phyloP scores from a whole-genome alignment of 2,888 invertebrate genomes.

The Cheilosia impressa region DNA sequence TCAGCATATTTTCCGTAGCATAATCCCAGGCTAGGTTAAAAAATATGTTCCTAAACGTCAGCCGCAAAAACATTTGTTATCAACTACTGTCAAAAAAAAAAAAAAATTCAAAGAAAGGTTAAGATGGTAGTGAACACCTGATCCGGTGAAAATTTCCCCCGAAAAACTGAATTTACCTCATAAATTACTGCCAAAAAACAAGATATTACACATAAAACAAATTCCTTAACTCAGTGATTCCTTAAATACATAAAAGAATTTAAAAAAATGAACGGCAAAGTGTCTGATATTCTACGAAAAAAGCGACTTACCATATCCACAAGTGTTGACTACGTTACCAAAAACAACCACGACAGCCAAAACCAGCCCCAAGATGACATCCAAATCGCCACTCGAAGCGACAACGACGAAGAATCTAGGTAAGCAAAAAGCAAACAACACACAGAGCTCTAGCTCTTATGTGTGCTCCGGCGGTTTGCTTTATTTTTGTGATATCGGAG shows the following conservation, averaged over 20 bases:
- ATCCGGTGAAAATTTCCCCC: conserved; percentile 57
- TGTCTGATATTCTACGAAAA: conserved; percentile 47
- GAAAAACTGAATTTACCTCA: conserved; percentile 24
- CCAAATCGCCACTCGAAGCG: conserved; percentile 45
- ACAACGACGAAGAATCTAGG: conserved; percentile 63
- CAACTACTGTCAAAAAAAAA: conserved; percentile 67
- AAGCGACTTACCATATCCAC: conserved; percentile 34
- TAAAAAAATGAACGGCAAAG: conserved; percentile 56
- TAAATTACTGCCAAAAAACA: conserved; percentile 3
- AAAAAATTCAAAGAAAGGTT: conserved; percentile 54
- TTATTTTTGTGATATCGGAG: background rate
- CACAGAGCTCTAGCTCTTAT: conserved; percentile 1
- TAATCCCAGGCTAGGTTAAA: conserved; percentile 34
- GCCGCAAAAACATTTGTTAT: conserved; percentile 52
- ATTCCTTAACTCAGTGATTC: background rate
- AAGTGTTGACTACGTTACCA: conserved; percentile 63
- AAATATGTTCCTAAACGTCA: background rate
- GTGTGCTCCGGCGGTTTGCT: conserved; percentile 18
- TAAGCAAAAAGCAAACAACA: conserved; percentile 46
- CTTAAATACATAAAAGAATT: background rate
- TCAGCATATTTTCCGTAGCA: conserved; percentile 11
- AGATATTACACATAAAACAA: background rate
- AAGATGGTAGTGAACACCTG: conserved; percentile 73
- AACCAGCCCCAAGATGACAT: conserved; percentile 25
- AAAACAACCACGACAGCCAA: conserved; percentile 45